Base-by-base conservation (phyloP, 2,888 invertebrate genomes). In the Nomada ferruginata region DNA sequence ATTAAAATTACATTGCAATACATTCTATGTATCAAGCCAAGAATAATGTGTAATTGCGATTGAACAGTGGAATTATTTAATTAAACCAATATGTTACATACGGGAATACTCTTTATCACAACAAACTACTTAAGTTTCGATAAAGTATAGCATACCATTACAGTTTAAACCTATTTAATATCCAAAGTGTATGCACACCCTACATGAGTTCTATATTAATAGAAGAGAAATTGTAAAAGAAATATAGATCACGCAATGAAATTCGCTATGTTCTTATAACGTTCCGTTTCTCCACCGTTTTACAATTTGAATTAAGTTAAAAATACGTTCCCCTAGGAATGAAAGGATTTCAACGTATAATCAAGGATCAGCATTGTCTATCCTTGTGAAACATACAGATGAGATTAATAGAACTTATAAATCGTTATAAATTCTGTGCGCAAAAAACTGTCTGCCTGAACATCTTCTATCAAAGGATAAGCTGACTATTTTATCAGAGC, bases 321-420 rank as follows among this genome's bases (percentile, higher is more conserved):
- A 69, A 74, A 55, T 36, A 47, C 20, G 26, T 2, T 75, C 15
- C 52, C 26, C 70, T 61, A 59, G 23, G 64, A 64, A 29, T 57
- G 65, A 66, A 61, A 75, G 23, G n/a, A 57, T 68, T 47, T 53
- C n/a, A 71, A 57, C 52, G 26, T 72, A 36, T 52, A 70, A 55
- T 60, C 23, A 57, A 79, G 50, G 64, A 66, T 71, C 55, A 61
- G 15, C 50, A 75, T 29, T 36, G 72, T n/a, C 36, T 70, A 66
- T 61, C 18, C 42, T 61, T 42, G 36, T 42, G 44, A 82, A 74
- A 23, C 23, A 71, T 63, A 66, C 47, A 50, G 50, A 70, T 44
- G 66, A 55, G 15, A 71, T 71, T 18, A 63, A 57, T 68, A 79
- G 57, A 73, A 75, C 50, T 80, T 80, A 63, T 18, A 63, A 82